Evolutionary conservation across 2,888 invertebrate genomes (phyloP).

Genomic region (Tortricodes alternella): DNA sequence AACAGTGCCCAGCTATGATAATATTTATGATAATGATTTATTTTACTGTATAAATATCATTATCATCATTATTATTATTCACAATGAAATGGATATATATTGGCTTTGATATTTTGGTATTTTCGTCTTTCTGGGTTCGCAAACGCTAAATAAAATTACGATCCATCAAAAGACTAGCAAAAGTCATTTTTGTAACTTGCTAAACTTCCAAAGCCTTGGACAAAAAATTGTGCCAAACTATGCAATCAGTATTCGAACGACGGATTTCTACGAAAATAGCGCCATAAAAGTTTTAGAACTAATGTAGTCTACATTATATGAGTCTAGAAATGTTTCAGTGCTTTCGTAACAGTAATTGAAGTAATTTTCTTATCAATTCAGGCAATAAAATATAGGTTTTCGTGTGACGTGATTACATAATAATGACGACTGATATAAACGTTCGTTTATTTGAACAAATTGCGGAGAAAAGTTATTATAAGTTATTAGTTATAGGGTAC

Average conservation of each 20-base stretch:
- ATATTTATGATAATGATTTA: no score
- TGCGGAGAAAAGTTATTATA: not conserved
- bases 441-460: not conserved
- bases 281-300: conserved; percentile 8
- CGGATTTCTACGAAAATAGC: conserved; percentile 1
- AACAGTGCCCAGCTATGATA: no score
- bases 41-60: no score
- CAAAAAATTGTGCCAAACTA: not conserved
- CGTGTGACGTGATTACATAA: conserved; percentile 1
- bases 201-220: conserved; percentile 21
- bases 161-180: not conserved
- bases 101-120: no score
- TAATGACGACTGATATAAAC: not conserved
- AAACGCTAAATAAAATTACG: no score
- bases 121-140: no score
- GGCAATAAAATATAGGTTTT: conserved; percentile 7
- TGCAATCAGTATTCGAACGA: not conserved
- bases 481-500: not conserved
- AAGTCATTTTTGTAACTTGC: not conserved
- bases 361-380: conserved; percentile 12
- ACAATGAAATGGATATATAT: no score
- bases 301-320: no score
- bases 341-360: conserved; percentile 22
- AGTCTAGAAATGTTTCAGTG: conserved; percentile 8
- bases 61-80: no score